phyloP scores from a whole-genome alignment of 1,140 invertebrate species.

The Heliconius hermathena region DNA sequence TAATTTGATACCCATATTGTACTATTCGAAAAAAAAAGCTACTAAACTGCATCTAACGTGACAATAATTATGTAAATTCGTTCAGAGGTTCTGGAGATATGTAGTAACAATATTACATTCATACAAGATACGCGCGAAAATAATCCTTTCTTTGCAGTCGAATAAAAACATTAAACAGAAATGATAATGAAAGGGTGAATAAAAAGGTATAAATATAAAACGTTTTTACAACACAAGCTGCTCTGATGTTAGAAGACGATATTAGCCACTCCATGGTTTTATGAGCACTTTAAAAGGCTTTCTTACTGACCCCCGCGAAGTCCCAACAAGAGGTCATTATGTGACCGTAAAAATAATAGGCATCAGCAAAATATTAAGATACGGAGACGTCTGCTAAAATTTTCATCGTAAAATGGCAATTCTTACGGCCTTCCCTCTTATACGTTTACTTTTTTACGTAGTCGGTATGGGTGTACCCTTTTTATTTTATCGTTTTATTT shows the following conservation, averaged over 20 bases:
- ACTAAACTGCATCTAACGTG: too few relatives aligned
- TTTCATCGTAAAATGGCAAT: conserved; percentile 15
- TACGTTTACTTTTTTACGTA: not conserved
- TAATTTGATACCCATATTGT: too few relatives aligned
- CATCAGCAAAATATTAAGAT: conserved; percentile 30
- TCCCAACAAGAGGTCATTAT: conserved; percentile 40
- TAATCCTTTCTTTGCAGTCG: too few relatives aligned
- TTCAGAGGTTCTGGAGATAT: too few relatives aligned
- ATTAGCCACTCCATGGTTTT: conserved; percentile 30
- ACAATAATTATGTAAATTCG: not conserved
- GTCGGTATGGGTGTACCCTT: not conserved
- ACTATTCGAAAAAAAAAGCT: too few relatives aligned
- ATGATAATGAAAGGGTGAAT: not conserved
- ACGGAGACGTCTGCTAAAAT: conserved; percentile 22
- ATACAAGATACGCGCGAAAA: too few relatives aligned
- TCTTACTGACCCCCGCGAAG: conserved; percentile 40
- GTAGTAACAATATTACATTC: too few relatives aligned
- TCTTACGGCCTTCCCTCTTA: not conserved
- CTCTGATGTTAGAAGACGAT: not conserved
- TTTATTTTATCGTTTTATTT: not conserved
- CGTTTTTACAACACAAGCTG: conserved; percentile 10
- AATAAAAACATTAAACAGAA: not conserved
- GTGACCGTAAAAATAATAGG: conserved; percentile 43
- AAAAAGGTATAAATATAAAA: conserved; percentile 5
- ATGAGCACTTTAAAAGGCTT: conserved; percentile 37